Base-by-base conservation (phyloP, 2,797 vertebrate genomes). In the Hoplostethus atlanticus region DNA sequence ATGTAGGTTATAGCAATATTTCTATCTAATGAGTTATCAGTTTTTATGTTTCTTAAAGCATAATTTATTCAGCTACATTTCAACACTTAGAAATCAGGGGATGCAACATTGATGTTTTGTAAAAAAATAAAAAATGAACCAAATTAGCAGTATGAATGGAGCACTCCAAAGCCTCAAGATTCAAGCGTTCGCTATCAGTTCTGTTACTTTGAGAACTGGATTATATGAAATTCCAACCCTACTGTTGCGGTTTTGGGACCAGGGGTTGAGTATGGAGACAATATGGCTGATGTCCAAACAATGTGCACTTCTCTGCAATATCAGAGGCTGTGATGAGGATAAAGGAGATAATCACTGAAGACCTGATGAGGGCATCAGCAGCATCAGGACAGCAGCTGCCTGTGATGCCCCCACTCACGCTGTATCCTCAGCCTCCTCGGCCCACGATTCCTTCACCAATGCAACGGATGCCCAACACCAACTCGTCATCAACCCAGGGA, bases 301-400 rank as follows among this genome's bases (percentile, higher is more conserved):
- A n/a, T 58, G 4, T 52, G 46, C 6, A 54, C 31, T 62, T 80
- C 46, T 79, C 16, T 88, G 38, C 61, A 30, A 48, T 13, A 52
- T 64, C 71, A 96, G 95, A 94, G 82, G 95, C 94, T 3, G 94
- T 96, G 68, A 52, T 91, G 66, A 92, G 88, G 73, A 95, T 96
- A 78, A 95, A 95, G 75, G 94, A 94, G 84, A 92, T 96, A 2
- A 95, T 96, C 67, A 91, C 94, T 1, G 95, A 95, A 76, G 93
- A 95, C 8, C 68, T 95, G 62, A 2, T 94, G 76, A 89, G 92
- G 51, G 89, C 89, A 6, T 89, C 89, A 0, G 86, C 89, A 17
- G 89, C 91, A 1, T 92, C 93, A 0, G 94, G 93, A 4, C 91
- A 90, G 54, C 82, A 88, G 55, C 64, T 86, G 17, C 91, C 94